Conservation (phyloP, 1,140 invertebrate genomes). For the Cecropterus lyciades region DNA sequence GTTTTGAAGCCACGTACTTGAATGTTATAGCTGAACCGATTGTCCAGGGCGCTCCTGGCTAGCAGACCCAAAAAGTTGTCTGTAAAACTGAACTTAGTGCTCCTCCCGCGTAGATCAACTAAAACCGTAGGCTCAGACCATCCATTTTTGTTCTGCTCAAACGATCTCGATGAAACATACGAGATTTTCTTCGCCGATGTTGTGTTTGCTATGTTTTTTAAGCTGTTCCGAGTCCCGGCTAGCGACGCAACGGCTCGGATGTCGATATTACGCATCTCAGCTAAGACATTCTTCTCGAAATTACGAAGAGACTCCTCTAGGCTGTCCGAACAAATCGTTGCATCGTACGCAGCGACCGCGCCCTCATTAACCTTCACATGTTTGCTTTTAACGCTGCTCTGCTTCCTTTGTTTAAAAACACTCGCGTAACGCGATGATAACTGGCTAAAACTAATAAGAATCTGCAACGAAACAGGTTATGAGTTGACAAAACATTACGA, state of each 20-base stretch:
- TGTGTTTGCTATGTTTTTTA: constrained; percentile 41
- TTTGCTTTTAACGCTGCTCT: constrained; percentile 63
- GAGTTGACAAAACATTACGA: constrained; percentile 61
- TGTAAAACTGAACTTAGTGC: constrained; percentile 59
- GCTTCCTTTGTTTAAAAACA: constrained; percentile 77
- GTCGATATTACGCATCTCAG: constrained; percentile 68
- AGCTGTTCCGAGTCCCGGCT: constrained; percentile 42
- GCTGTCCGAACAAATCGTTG: constrained; percentile 70
- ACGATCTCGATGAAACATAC: constrained; percentile 67
- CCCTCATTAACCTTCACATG: constrained; percentile 65
- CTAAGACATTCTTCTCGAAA: constrained; percentile 75
- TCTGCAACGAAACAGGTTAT: constrained; percentile 79
- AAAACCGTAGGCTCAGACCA: constrained; percentile 58
- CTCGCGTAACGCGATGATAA: constrained; percentile 75
- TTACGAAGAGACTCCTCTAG: constrained; percentile 69
- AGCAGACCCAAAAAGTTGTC: constrained; percentile 69
- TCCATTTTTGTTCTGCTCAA: constrained; percentile 77
- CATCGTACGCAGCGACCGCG: constrained; percentile 50
- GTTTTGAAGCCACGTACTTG: constrained; percentile 90
- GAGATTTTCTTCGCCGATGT: constrained; percentile 68
- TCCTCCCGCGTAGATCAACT: constrained; percentile 52
- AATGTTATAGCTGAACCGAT: constrained; percentile 79
- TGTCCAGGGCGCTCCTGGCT: constrained; percentile 48
- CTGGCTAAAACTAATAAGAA: constrained; percentile 81
- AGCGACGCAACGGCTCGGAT: constrained; percentile 53